Base-by-base conservation (phyloP, 2,888 invertebrate genomes). In the Leucophenga maculata region DNA sequence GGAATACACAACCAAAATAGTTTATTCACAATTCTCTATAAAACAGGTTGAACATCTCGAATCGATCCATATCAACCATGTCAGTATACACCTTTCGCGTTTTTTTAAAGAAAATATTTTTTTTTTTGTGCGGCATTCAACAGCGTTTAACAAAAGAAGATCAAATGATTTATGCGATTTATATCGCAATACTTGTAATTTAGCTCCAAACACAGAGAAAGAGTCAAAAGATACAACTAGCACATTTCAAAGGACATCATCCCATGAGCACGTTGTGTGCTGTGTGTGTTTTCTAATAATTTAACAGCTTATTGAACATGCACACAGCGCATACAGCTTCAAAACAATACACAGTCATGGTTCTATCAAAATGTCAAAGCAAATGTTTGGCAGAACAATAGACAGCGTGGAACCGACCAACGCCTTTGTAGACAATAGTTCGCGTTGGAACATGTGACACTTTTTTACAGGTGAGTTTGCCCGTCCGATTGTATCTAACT, bases 161-260 rank as follows among this genome's bases (percentile, higher is more conserved):
- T 31, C 55, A 32, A 69, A 78, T 79, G 79, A 79, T 79, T 80
- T 80, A 79, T 79, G 79, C 75, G 79, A 82, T 79, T 80, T 74
- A 78, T 79, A 79, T 79, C 82, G 57, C 70, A 67, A 70, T 79
- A 72, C 74, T 75, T 68, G 69, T 73, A 76, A 75, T 74, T 72
- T 68, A 70, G 69, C 64, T 68, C 48, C 39, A 39, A 65, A 65
- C 67, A 52, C 65, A 67, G 50, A 69, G n/a, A 68, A 14, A 31
- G 26, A 57, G 26, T 31, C 1, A n/a, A 31, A 16, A 18, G 57
- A 18, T 26, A 26, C 26, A 3, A 3, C 26, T 26, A 26, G 26
- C 26, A 26, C 26, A 2, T 26, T 26, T 26, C 26, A 57, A 31
- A 18, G 50, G 16, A 50, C n/a, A 50, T n/a, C 50, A n/a, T 50